These are phyloP conservation scores for Porites australiensis DNA, from an alignment of 64 coral and sea anemone genomes.

Conservation along the genomic window DNA sequence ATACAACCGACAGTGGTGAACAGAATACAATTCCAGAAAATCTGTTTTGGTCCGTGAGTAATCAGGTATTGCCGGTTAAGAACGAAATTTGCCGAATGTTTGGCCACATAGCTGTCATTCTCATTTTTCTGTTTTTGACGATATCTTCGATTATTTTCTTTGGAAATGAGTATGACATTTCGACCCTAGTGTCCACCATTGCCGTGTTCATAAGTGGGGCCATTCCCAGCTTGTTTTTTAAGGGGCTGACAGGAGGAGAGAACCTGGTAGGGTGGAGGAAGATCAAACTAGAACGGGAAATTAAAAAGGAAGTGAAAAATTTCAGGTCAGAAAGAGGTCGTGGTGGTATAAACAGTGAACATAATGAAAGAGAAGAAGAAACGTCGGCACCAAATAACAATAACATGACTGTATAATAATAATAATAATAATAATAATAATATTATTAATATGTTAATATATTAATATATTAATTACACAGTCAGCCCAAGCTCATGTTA, in stretches of 20 bases:
- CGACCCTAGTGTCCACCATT: not conserved
- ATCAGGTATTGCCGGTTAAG: not conserved
- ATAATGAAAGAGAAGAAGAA: not conserved
- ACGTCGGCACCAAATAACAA: not conserved
- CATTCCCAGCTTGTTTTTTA: not conserved
- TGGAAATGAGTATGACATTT: not conserved
- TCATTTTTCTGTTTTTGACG: not conserved
- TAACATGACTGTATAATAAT: no score
- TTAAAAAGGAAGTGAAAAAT: not conserved
- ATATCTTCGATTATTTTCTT: not conserved
- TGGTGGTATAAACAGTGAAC: no score
- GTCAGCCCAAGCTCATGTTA: no score
- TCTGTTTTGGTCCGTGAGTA: not conserved
- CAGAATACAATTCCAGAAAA: not conserved
- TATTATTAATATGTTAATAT: no score
- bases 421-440: no score
- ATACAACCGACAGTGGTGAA: not conserved
- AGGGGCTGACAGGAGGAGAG: not conserved
- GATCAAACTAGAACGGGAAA: not conserved
- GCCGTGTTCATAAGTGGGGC: not conserved
- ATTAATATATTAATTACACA: no score
- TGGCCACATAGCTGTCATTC: not conserved
- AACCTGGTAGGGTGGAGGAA: not conserved
- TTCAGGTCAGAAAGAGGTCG: not conserved
- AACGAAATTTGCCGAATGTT: not conserved